These are phyloP conservation scores for Zosterops borbonicus DNA, from an alignment of 2,113 vertebrate genomes.

Conservation along the genomic window DNA sequence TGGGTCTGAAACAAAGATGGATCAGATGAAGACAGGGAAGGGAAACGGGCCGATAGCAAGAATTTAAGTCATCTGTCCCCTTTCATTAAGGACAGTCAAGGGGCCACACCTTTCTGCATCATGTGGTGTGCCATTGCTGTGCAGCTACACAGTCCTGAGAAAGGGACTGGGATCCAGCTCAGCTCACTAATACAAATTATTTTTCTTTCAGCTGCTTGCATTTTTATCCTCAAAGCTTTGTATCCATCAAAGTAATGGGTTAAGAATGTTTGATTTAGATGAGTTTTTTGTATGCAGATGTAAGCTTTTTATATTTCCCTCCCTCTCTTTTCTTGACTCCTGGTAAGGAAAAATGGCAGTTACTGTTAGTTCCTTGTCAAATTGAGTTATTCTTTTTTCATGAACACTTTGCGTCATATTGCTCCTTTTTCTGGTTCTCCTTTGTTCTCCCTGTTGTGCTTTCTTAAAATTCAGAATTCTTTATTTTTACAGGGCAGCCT, in stretches of 20 bases:
- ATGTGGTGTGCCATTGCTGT: background rate
- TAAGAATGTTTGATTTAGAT: background rate
- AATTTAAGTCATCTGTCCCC: background rate
- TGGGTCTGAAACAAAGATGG: background rate
- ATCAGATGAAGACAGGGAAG: background rate
- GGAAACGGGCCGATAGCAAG: background rate
- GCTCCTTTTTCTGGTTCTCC: background rate
- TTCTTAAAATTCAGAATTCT: background rate
- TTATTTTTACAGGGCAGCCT: background rate
- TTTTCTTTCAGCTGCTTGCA: background rate
- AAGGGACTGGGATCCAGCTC: background rate
- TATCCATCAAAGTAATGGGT: background rate
- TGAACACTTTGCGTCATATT: background rate
- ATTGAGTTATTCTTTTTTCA: background rate
- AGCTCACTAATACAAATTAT: background rate
- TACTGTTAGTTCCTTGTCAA: background rate
- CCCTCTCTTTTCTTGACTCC: background rate
- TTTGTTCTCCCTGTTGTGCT: background rate
- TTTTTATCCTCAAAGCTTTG: background rate
- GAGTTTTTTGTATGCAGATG: background rate
- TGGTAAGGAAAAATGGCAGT: background rate
- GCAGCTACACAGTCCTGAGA: background rate
- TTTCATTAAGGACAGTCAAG: background rate
- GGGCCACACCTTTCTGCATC: background rate
- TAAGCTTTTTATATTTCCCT: background rate